Percentiles rank a stretch among this genome's conserved stretches.
These are phyloP conservation scores for Byasa hedistus DNA, from an alignment of 2,888 invertebrate genomes.

Conservation along the genomic window DNA sequence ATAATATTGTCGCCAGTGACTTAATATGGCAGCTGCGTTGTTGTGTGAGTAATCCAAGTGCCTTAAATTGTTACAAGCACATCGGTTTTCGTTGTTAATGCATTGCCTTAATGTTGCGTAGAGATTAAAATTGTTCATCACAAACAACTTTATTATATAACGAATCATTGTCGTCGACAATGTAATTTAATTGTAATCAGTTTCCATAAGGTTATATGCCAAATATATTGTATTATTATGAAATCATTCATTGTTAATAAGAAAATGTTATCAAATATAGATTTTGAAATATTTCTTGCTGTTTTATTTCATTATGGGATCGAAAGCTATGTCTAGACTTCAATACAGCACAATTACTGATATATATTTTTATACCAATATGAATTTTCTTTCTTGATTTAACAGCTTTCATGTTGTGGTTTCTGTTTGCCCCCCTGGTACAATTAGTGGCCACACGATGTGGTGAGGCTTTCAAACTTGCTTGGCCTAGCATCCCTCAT, in stretches of 20 bases:
- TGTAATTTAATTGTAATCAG: conserved; percentile 55
- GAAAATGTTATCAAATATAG: conserved; percentile 75
- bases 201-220: conserved; percentile 72
- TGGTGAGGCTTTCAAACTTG: too few relatives aligned
- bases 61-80: conserved; percentile 21
- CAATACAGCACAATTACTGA: too few relatives aligned
- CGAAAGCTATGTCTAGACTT: too few relatives aligned
- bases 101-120: conserved; percentile 35
- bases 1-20: conserved; percentile 14
- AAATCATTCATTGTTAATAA: conserved; percentile 73
- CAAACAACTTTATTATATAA: conserved; percentile 44
- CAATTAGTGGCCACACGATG: too few relatives aligned
- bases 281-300: conserved; percentile 53
- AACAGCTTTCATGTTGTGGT: too few relatives aligned
- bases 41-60: conserved; percentile 22
- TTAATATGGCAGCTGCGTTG: conserved; percentile 13
- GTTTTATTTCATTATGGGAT: conserved; percentile 33
- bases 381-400: too few relatives aligned
- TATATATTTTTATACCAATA: too few relatives aligned
- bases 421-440: too few relatives aligned
- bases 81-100: conserved; percentile 28
- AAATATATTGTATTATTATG: conserved; percentile 77
- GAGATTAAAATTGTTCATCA: conserved; percentile 47
- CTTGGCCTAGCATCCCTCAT: too few relatives aligned
- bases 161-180: conserved; percentile 49